Base-by-base conservation (phyloP, 2,888 invertebrate species). In the Zaprionus obscuricornis region DNA sequence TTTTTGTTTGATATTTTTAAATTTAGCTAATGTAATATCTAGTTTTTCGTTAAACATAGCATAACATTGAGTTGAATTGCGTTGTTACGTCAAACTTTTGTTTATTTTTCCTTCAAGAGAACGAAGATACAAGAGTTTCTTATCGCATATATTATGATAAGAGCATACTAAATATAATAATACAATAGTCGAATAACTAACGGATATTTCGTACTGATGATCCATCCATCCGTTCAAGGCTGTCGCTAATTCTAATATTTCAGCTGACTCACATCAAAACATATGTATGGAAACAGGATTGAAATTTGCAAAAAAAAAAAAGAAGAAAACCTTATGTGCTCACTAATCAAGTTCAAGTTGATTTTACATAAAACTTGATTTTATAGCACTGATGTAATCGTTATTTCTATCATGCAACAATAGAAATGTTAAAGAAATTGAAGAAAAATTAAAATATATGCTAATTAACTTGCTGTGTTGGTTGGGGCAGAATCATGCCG, bases 281-380 rank as follows among this genome's bases (percentile, higher is more conserved):
- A n/a, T n/a, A n/a, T n/a, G n/a, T 16, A 17, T 24, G 42, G 27
- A 46, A 73, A 73, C 69, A 57, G 47, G 68, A 46, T 72, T 39
- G n/a, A 10, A 49, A 39, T 6, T 42, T 20, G 57, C 63, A 2
- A 59, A n/a, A n/a, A n/a, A n/a, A n/a, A n/a, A n/a, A n/a, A n/a
- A n/a, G n/a, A n/a, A n/a, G n/a, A n/a, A n/a, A 54, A 46, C 65
- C 40, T 40, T 29, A 24, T 26, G 24, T 13, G 18, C 4, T 5
- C 34, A 10, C 18, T 14, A 33, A 16, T 45, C 63, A 70, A 70
- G 69, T 73, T 70, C 73, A 73, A 63, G 73, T 57, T 43, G 10
- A 3, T 18, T 39, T 65, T 59, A 70, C 68, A 59, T 6, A 26
- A 42, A 59, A 59, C 54, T 70, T 42, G 54, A 55, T 66, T 55